Evolutionary conservation across 2,113 vertebrate genomes (phyloP).

Genomic region (Uropsilus gracilis): DNA sequence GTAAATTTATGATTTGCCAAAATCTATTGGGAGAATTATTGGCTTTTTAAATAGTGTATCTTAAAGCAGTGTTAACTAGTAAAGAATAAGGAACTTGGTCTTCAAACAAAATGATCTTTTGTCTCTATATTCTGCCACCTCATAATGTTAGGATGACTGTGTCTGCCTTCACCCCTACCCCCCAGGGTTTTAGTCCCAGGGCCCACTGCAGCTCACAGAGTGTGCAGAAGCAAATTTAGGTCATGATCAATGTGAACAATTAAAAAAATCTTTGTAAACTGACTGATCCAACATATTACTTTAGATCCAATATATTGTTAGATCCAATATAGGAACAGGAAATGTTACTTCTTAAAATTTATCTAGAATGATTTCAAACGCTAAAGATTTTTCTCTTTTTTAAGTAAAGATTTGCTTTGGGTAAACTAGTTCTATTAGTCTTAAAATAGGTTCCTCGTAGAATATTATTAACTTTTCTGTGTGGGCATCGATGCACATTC

Average conservation of each 20-base stretch:
- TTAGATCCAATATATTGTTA: constrained; percentile 56
- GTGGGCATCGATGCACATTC: constrained; percentile 57
- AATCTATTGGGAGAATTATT: not conserved
- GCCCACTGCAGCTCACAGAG: not conserved
- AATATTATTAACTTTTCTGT: constrained; percentile 75
- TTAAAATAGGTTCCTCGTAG: constrained; percentile 68
- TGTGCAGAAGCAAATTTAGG: constrained; percentile 55
- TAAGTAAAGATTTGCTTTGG: constrained; percentile 27
- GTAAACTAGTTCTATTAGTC: constrained; percentile 63
- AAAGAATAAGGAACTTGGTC: constrained; percentile 15
- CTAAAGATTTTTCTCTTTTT: constrained; percentile 42
- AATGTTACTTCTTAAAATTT: constrained; percentile 42
- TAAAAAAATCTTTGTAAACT: constrained; percentile 53
- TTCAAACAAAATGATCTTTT: not conserved
- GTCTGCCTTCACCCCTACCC: not conserved
- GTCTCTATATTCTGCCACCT: not conserved
- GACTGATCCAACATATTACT: constrained; percentile 17
- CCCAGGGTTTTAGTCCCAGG: not conserved
- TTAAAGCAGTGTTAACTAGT: not conserved
- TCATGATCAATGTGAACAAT: constrained; percentile 57
- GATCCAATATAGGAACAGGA: constrained; percentile 34
- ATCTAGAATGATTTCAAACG: constrained; percentile 47
- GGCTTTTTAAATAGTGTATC: not conserved
- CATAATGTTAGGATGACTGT: not conserved
- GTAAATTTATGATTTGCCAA: not conserved